Base-by-base conservation (phyloP, 2,113 vertebrate species). In the Chaenogobius annularis region DNA sequence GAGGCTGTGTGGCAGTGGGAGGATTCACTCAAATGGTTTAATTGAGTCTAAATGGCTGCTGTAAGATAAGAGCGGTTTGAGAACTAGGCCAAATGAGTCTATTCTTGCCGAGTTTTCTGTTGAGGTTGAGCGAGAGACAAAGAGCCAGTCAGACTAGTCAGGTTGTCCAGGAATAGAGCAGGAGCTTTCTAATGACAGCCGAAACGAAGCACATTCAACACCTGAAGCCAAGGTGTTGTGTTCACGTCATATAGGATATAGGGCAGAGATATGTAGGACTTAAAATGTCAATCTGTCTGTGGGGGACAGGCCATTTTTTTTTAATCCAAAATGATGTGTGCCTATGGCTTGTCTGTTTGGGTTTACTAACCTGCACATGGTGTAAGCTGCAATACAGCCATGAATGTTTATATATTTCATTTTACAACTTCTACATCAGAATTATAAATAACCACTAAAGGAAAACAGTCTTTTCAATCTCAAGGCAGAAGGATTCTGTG, bases 21-120 rank as follows among this genome's bases (percentile, higher is more conserved):
- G 81, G 81, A 86, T 90, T 80, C 82, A 90, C 79, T 82, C 83
- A 77, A 79, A 85, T 66, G 83, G 85, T 89, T 89, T 89, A 89
- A 90, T 89, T 87, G 89, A 88, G 85, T 82, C 83, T 89, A 89
- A 90, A 89, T 78, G 82, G 67, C 81, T 83, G 80, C 84, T 85
- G 87, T 74, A 82, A 88, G 87, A 89, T 91, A 85, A 88, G 84
- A 87, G 20, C 81, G 66, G 55, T 74, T 81, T 84, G 69, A 77
- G 68, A 76, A 74, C n/a, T 3, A 84, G 83, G 85, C 88, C 80
- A 90, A 90, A 87, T 84, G 71, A 87, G 68, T 79, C 78, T 47
- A 74, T 89, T 85, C 66, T 77, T 69, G 48, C 77, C 62, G 23
- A 75, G 69, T 73, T 54, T 80, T 83, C 79, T 17, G 74, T 82